Evolutionary conservation across 2,113 vertebrate species (phyloP).

Genomic region (Prietella phreatophila): DNA sequence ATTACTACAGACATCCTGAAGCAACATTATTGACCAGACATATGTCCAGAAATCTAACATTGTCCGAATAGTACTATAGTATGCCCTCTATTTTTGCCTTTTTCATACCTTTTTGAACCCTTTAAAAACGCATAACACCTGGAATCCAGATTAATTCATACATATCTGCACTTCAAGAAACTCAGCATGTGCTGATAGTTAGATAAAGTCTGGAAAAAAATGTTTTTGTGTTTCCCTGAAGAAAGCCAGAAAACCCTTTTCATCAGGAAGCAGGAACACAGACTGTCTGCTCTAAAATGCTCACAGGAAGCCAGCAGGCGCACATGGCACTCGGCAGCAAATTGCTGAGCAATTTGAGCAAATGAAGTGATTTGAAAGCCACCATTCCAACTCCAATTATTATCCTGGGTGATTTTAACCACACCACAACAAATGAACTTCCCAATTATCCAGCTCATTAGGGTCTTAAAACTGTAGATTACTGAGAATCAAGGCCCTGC

Average conservation of each 20-base stretch:
- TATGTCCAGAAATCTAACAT: not conserved
- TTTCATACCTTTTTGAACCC: not conserved
- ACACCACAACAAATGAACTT: not conserved
- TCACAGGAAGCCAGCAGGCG: not conserved
- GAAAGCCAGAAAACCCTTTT: not conserved
- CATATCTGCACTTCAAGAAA: not conserved
- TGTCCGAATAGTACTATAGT: not conserved
- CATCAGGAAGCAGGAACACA: not conserved
- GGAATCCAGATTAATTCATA: not conserved
- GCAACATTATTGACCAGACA: too few species aligned
- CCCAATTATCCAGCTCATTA: constrained; percentile 14
- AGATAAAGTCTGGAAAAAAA: not conserved
- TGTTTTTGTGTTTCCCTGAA: not conserved
- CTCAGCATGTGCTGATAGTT: not conserved
- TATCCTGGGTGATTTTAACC: constrained; percentile 13
- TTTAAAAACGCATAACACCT: not conserved
- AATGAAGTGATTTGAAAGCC: constrained; percentile 18
- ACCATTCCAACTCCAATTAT: not conserved
- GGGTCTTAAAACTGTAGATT: not conserved
- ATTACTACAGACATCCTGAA: not conserved
- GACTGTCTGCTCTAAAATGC: not conserved
- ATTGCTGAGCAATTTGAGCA: constrained; percentile 1
- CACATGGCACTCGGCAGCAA: not conserved
- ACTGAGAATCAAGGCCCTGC: not conserved
- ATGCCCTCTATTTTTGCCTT: not conserved